Evolutionary conservation across 2,797 vertebrate genomes (phyloP), one percentile per base, ranked within the genome.

Genomic region (Sebastes taczanowskii): DNA sequence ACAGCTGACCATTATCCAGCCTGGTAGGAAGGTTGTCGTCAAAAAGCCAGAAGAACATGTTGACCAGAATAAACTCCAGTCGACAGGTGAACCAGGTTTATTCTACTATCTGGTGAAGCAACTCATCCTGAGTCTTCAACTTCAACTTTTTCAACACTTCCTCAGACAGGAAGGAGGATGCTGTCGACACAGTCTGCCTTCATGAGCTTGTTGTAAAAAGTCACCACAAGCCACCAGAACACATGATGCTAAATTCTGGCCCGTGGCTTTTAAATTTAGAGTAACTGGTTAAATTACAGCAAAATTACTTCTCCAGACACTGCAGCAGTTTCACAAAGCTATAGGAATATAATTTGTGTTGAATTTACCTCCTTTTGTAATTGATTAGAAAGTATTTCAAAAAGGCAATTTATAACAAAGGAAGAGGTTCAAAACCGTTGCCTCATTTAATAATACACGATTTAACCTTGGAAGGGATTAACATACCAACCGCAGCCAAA

Each of bases 121-220:
- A 78, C 46, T 25, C 27, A 6, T 30, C 16, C 38, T 5, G n/a
- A 62, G 55, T n/a, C 59, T 77, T 75, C 7, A 22, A 14, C 52
- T 71, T 85, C 7, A 20, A 14, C 52, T 71, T 85, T 53, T 77
- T 86, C 75, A 74, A 58, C 72, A 83, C 65, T 77, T 90, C 85
- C 78, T 78, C 61, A 71, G 42, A 81, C 78, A 83, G 68, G 69
- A 81, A 80, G 55, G 46, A 46, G 6, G 35, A 60, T 23, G 58
- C 79, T 86, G 78, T 83, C 3, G 35, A 74, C 77, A 77, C 66
- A 11, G 32, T 55, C 69, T 34, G 27, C 25, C 56, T 32, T 69
- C 6, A 30, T 16, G 4, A 67, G 52, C 35, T 62, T 11, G 35
- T 32, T 46, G 13, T 74, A 32, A 30, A 5, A 62, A 38, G 53